These are phyloP conservation scores for Eupithecia vulgata DNA, from an alignment of 2,888 invertebrate species.

Conservation along the genomic window DNA sequence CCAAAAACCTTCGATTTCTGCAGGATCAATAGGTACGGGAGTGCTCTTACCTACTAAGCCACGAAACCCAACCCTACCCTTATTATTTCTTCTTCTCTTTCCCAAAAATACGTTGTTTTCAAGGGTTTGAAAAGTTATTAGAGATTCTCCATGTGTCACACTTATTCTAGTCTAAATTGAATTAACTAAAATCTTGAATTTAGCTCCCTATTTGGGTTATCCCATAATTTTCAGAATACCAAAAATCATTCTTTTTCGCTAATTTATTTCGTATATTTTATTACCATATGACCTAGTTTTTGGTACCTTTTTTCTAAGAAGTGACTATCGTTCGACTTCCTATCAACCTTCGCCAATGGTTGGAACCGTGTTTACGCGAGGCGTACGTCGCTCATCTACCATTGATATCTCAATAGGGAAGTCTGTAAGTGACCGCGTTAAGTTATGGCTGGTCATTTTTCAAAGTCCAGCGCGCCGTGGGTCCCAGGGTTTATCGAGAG, in stretches of 20 bases:
- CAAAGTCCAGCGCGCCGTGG: constrained; percentile 69
- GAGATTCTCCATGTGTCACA: not conserved
- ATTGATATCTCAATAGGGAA: constrained; percentile 83
- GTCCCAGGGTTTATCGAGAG: constrained; percentile 63
- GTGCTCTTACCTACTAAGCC: too few species aligned
- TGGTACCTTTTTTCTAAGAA: too few species aligned
- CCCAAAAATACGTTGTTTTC: not conserved
- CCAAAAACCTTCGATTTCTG: too few species aligned
- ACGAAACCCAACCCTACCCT: too few species aligned
- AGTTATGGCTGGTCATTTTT: constrained; percentile 79
- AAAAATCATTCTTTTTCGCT: too few species aligned
- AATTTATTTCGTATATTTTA: too few species aligned
- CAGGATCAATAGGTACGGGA: too few species aligned
- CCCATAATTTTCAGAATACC: not conserved
- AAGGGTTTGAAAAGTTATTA: not conserved
- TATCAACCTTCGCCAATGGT: constrained; percentile 31
- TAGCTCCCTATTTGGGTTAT: not conserved
- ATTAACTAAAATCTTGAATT: not conserved
- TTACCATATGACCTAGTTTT: too few species aligned
- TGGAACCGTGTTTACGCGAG: constrained; percentile 68
- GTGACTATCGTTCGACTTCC: constrained; percentile 26
- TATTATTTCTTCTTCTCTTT: not conserved
- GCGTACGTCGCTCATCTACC: constrained; percentile 74
- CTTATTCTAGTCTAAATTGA: not conserved
- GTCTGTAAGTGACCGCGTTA: constrained; percentile 80